Evolutionary conservation across 1,140 invertebrate species (phyloP), one percentile per base, ranked within the genome.

Genomic region (Rhopalosiphum maidis): DNA sequence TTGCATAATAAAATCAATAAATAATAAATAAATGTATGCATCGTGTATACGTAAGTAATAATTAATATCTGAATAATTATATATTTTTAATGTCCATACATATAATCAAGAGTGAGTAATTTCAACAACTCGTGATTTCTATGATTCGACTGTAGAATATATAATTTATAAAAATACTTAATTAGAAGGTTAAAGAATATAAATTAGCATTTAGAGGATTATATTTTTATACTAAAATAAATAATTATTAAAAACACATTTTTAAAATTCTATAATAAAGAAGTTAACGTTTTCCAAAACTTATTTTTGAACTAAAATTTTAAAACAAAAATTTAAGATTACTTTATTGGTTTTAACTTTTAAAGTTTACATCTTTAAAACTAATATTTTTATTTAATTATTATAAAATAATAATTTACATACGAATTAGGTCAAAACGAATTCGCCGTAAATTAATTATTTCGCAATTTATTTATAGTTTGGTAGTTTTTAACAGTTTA

Each of bases 1-100:
- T 77, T 77, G 30, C n/a, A n/a, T 77, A 77, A 77, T 77, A n/a
- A 77, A 77, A 77, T 77, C 60, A 77, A 77, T 77, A 77, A 77
- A 77, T 77, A 77, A 77, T 77, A 18, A 77, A 77, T 77, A 77
- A n/a, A 77, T n/a, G 18, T 77, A 77, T 77, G 60, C 60, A 77
- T 77, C 11, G 3, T 18, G 9, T 60, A 77, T 5, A n/a, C 60
- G 15, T 77, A 77, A 18, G 30, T 77, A n/a, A 68, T 77, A 77
- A 77, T 77, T 77, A 77, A 77, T 77, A 35, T 30, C n/a, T 77
- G 60, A 2, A 15, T 77, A 77, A 77, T 77, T 77, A 77, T 77
- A 77, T 77, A 77, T n/a, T 15, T n/a, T n/a, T 68, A 68, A 68
- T 77, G n/a, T 77, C 30, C 23, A 18, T 77, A n/a, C 60, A 77